Conservation (phyloP, 1,140 invertebrate genomes). For the Thaumatotibia leucotreta region DNA sequence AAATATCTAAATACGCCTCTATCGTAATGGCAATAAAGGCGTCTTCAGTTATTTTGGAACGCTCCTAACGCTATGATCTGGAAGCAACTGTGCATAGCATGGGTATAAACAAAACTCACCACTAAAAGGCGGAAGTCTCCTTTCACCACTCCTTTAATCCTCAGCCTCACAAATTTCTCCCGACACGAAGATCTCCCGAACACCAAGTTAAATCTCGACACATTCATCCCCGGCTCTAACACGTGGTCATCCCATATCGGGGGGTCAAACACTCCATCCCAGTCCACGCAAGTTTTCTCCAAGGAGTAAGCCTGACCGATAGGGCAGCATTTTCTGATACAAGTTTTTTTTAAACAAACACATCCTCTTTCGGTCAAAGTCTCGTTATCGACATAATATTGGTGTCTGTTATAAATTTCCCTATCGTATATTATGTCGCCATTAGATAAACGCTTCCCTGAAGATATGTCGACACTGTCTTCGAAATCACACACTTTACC, state of each 20-base stretch:
- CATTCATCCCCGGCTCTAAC: constrained; percentile 19
- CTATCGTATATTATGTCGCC: constrained; percentile 29
- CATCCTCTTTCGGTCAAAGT: constrained; percentile 28
- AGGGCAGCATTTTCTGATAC: constrained; percentile 43
- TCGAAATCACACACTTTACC: constrained; percentile 22
- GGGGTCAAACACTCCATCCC: constrained; percentile 26
- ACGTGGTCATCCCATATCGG: constrained; percentile 30
- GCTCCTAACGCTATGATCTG: too few relatives aligned
- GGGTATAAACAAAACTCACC: background rate
- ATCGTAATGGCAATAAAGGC: too few relatives aligned
- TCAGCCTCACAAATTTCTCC: background rate
- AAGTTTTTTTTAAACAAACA: constrained; percentile 33
- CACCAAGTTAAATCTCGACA: constrained; percentile 29
- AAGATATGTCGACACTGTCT: constrained; percentile 31
- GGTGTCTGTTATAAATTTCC: constrained; percentile 23
- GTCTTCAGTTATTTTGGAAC: too few relatives aligned
- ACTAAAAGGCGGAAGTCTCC: background rate
- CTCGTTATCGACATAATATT: constrained; percentile 34
- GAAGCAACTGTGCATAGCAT: too few relatives aligned
- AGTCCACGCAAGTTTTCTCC: constrained; percentile 21
- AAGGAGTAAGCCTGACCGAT: constrained; percentile 28
- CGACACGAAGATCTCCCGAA: constrained; percentile 25
- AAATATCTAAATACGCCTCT: too few relatives aligned
- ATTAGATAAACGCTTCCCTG: constrained; percentile 24
- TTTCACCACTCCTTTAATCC: background rate